Evolutionary conservation across 2,113 vertebrate genomes (phyloP).

Genomic region (Lepisosteus oculatus): DNA sequence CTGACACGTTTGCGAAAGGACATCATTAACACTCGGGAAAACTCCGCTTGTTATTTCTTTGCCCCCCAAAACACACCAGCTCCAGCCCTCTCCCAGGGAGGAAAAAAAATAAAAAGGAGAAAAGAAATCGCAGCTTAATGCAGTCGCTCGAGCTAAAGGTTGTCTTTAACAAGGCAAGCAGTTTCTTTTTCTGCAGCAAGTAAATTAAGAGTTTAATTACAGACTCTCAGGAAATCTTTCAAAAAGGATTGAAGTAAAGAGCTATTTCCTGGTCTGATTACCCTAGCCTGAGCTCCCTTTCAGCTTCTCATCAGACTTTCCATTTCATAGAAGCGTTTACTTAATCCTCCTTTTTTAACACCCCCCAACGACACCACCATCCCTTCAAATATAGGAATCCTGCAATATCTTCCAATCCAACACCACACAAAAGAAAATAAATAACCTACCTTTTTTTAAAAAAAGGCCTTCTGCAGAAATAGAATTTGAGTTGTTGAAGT

Average conservation of each 20-base stretch:
- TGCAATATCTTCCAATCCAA: constrained; percentile 20
- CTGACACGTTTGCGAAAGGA: constrained; percentile 66
- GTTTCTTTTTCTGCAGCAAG: constrained; percentile 72
- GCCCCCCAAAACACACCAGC: constrained; percentile 16
- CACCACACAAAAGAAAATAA: constrained; percentile 35
- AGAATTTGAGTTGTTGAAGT: constrained; percentile 50
- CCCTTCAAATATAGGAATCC: constrained; percentile 22
- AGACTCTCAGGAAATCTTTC: constrained; percentile 51
- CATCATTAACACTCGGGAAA: constrained; percentile 69
- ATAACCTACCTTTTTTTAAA: constrained; percentile 68
- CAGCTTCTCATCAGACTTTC: constrained; percentile 62
- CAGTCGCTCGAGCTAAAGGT: constrained; percentile 71
- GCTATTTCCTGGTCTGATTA: constrained; percentile 55
- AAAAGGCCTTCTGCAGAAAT: constrained; percentile 58
- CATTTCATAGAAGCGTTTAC: constrained; percentile 59
- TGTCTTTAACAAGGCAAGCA: constrained; percentile 69
- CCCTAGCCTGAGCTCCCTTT: constrained; percentile 53
- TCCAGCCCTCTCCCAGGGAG: constrained; percentile 4
- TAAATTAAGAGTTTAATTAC: constrained; percentile 79
- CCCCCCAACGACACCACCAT: constrained; percentile 25
- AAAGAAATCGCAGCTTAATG: constrained; percentile 69
- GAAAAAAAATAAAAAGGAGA: constrained; percentile 37
- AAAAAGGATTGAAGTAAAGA: constrained; percentile 67
- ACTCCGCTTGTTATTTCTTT: constrained; percentile 49
- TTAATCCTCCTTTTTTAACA: constrained; percentile 46